Evolutionary conservation across 2,888 invertebrate genomes (phyloP), one percentile per base, ranked within the genome.

Genomic region (Apoderus coryli): DNA sequence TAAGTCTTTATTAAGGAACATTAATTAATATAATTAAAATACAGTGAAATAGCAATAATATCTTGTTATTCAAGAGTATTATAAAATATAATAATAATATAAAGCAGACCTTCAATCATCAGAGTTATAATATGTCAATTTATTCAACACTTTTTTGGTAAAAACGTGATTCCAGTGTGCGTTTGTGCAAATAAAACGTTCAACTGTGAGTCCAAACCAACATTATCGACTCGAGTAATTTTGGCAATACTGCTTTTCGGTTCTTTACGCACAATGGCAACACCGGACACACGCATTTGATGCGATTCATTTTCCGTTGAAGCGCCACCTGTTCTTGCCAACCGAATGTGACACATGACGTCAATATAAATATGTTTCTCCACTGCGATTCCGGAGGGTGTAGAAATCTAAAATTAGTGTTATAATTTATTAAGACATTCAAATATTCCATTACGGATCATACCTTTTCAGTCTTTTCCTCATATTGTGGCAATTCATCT

Each of bases 171-270:
- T 54, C 72, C 70, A 27, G 71, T 68, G 48, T 72, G 68, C 38
- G 69, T 71, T 53, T 67, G 67, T 2, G 71, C 67, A 52, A 75
- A 75, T 34, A 75, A 54, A 34, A 73, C 54, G 51, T 72, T 73
- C 42, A 76, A 52, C 49, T 75, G 73, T 1, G 76, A 76, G 52
- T 75, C 75, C 42, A 76, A 55, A 39, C 75, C 76, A 30, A 76
- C 70, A 49, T 73, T 72, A 54, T 66, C 72, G 15, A 76, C 66
- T 47, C 67, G 63, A 4, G 69, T 47, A 2, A 76, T 57, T 25
- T 61, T 61, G 1, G 76, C 72, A 19, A 57, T 53, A 3, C 61
- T 50, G 38, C 62, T 56, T n/a, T 61, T 61, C 0, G 72, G 68
- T 25, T 68, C 67, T 45, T 73, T 74, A 31, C 69, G 61, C 3